phyloP scores from a whole-genome alignment of 2,888 invertebrate genomes.

The Sphaerophoria taeniata region DNA sequence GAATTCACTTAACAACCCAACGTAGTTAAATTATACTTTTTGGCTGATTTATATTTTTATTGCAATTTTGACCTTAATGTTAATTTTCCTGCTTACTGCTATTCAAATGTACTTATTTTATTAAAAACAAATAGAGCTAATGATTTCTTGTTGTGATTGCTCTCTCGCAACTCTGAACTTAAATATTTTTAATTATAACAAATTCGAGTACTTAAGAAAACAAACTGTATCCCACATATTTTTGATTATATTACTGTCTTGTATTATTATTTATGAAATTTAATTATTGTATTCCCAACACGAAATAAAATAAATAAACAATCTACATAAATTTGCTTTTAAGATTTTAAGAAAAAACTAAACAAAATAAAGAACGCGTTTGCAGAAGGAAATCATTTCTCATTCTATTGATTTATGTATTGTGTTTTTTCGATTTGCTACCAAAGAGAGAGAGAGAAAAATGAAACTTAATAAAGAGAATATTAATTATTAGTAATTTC shows the following conservation, averaged over 20 bases:
- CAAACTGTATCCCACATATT: background rate
- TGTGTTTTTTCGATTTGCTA: conserved; percentile 43
- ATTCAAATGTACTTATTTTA: conserved; percentile 48
- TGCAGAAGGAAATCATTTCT: conserved; percentile 37
- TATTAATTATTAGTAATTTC: conserved; percentile 44
- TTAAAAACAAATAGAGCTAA: background rate
- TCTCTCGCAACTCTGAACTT: conserved; percentile 44
- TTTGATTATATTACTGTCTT: too few species aligned
- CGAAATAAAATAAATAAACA: conserved; percentile 10
- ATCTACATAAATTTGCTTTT: conserved; percentile 46
- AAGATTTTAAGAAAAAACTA: conserved; percentile 46
- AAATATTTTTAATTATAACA: conserved; percentile 16
- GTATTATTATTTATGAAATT: too few species aligned
- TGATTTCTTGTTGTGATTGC: conserved; percentile 37
- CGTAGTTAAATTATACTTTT: conserved; percentile 39
- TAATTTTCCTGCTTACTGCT: conserved; percentile 13
- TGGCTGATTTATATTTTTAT: conserved; percentile 44
- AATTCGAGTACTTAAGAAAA: too few species aligned
- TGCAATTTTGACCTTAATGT: conserved; percentile 24
- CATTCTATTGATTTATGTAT: conserved; percentile 25
- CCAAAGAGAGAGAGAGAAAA: conserved; percentile 54
- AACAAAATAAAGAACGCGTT: conserved; percentile 16
- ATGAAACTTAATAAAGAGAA: conserved; percentile 4
- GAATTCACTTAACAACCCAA: conserved; percentile 48
- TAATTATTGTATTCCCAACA: conserved; percentile 11